Base-by-base conservation (phyloP, 2,797 vertebrate genomes). In the Premnoplex brunnescens region DNA sequence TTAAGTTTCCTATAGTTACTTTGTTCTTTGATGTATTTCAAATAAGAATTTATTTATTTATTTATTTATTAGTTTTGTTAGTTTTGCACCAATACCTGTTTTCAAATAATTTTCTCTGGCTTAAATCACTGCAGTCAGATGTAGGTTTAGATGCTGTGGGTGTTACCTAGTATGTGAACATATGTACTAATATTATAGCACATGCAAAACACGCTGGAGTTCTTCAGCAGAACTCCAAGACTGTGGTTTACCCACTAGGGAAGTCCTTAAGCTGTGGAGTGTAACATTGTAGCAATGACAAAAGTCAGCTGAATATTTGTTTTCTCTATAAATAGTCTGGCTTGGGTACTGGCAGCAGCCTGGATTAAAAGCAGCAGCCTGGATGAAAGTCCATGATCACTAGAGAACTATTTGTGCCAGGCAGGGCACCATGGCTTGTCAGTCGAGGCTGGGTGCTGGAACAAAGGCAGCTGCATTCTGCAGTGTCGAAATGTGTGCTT, bases 251-350 rank as follows among this genome's bases (percentile, higher is more conserved):
- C 44, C 37, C 67, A 28, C 54, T 67, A 49, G 81, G 43, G 48
- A 69, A 81, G 24, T 55, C 27, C 0, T 0, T 28, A 36, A 58
- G 10, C 43, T 81, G 24, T n/a, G 54, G 49, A 51, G 12, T 78
- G 56, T 23, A 51, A 51, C 4, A 8, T 9, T 51, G 58, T 39
- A 81, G n/a, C 43, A 26, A n/a, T 68, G 59, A 37, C 44, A 75
- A 75, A 75, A 91, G 39, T 75, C 28, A 84, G 17, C 24, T 68
- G 64, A 78, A 14, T 93, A 44, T 81, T 88, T 90, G 21, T 87
- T 9, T 62, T 86, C 20, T 21, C 54, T 88, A 19, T 72, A 59
- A 74, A 63, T 59, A 75, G 22, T 66, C 62, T 89, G 86, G 6
- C 18, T 28, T 0, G 0, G 8, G 30, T 63, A 30, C 60, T 83